Percentiles rank a stretch among this genome's conserved stretches.
These are phyloP conservation scores for Quadroppia sp. DNA, from an alignment of 2,888 invertebrate species.

Conservation along the genomic window DNA sequence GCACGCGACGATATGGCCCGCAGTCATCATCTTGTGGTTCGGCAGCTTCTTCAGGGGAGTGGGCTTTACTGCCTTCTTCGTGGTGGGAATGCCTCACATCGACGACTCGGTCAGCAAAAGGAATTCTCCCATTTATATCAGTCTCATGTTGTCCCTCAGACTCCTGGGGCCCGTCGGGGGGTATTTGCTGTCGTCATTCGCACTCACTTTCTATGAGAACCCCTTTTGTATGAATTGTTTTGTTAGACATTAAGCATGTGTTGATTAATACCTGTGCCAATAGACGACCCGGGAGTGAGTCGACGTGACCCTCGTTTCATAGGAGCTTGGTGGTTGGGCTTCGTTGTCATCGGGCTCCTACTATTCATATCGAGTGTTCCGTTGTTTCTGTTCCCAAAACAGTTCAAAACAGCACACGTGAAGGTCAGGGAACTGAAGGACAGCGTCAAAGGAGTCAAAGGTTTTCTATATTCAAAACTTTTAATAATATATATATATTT, in stretches of 20 bases:
- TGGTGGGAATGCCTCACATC: constrained; percentile 45
- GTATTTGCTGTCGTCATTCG: constrained; percentile 47
- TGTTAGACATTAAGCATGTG: neutral
- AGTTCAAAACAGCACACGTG: constrained; percentile 29
- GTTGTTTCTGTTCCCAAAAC: constrained; percentile 48
- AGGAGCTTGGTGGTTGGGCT: constrained; percentile 50
- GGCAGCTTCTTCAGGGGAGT: constrained; percentile 47
- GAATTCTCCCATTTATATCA: constrained; percentile 44
- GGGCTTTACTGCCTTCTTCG: constrained; percentile 46
- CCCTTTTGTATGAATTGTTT: constrained; percentile 39
- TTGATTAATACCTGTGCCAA: constrained; percentile 4
- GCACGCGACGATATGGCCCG: constrained; percentile 41
- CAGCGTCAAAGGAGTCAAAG: constrained; percentile 35
- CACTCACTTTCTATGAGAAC: constrained; percentile 47
- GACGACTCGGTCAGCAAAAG: constrained; percentile 46
- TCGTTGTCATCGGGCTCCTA: constrained; percentile 47
- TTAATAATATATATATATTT: neutral
- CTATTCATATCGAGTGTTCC: constrained; percentile 46
- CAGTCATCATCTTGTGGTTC: constrained; percentile 44
- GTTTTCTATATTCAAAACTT: neutral
- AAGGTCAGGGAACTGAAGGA: constrained; percentile 34
- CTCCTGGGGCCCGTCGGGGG: constrained; percentile 47
- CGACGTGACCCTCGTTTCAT: constrained; percentile 49
- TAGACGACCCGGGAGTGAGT: constrained; percentile 48
- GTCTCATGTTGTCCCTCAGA: constrained; percentile 43